phyloP scores from a whole-genome alignment of 2,888 invertebrate species.

The Rhogogaster chlorosoma region DNA sequence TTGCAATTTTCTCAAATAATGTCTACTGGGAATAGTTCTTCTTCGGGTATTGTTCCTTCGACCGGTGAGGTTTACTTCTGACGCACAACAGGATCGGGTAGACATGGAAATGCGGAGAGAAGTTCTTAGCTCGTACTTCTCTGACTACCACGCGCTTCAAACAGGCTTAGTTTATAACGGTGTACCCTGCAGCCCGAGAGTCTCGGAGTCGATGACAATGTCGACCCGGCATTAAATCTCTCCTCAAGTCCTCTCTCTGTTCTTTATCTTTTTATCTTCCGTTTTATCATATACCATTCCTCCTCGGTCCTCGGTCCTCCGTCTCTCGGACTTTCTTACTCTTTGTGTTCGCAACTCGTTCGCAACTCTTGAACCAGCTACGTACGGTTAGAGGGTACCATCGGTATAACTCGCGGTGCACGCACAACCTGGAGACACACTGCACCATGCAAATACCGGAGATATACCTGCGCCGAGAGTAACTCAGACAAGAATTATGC shows the following conservation, averaged over 20 bases:
- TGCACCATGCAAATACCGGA: not conserved
- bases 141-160: constrained; percentile 36
- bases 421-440: constrained; percentile 58
- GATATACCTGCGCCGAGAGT: not conserved
- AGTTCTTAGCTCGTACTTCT: constrained; percentile 12
- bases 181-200: not conserved
- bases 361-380: not conserved
- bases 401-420: constrained; percentile 33
- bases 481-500: constrained; percentile 59
- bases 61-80: not conserved
- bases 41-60: not conserved
- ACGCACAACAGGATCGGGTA: constrained; percentile 37
- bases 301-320: not conserved
- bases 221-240: constrained; percentile 73
- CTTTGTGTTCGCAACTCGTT: not conserved
- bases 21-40: not conserved
- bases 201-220: constrained; percentile 69
- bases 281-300: constrained; percentile 46
- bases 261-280: constrained; percentile 34
- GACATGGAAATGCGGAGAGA: constrained; percentile 11
- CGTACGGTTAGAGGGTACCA: not conserved
- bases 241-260: constrained; percentile 31
- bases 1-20: not conserved
- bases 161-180: constrained; percentile 51
- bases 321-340: not conserved